phyloP scores from a whole-genome alignment of 64 coral and sea anemone species.

The Porites australiensis region DNA sequence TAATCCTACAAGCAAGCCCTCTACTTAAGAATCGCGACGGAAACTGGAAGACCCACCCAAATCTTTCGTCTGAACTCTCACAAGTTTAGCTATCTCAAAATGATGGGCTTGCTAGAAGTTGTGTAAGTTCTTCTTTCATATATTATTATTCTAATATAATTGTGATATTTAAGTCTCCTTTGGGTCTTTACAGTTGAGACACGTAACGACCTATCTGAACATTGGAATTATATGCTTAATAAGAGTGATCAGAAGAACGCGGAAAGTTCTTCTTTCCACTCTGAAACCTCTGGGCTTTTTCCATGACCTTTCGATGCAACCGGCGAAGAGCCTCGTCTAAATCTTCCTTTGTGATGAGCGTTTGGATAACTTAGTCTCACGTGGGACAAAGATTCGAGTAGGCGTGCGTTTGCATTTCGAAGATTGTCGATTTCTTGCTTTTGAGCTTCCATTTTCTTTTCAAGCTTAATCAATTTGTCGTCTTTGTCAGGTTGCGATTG shows the following conservation, averaged over 20 bases:
- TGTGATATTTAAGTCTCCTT: too few relatives aligned
- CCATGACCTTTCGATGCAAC: not conserved
- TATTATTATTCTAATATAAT: too few relatives aligned
- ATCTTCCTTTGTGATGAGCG: slow-evolving; percentile 1
- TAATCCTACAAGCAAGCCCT: too few relatives aligned
- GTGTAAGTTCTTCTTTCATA: too few relatives aligned
- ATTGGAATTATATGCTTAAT: not conserved
- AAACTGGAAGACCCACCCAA: too few relatives aligned
- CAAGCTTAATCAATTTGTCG: slow-evolving; percentile 34
- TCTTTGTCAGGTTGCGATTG: slow-evolving; percentile 15
- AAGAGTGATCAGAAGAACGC: slow-evolving; percentile 48
- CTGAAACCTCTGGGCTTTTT: not conserved
- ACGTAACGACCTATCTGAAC: not conserved
- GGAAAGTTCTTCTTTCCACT: slow-evolving; percentile 74
- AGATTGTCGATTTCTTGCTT: slow-evolving; percentile 55
- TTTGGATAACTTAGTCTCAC: not conserved
- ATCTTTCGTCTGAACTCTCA: too few relatives aligned
- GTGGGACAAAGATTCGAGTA: slow-evolving; percentile 58
- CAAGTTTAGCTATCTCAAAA: too few relatives aligned
- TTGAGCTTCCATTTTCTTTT: slow-evolving; percentile 49
- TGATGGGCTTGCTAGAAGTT: too few relatives aligned
- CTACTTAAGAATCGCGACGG: too few relatives aligned
- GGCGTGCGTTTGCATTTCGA: slow-evolving; percentile 52
- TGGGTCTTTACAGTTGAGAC: too few relatives aligned
- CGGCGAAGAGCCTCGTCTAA: slow-evolving; percentile 15